These are phyloP conservation scores for Pseudonaja textilis DNA, from an alignment of 2,113 vertebrate genomes.

Conservation along the genomic window DNA sequence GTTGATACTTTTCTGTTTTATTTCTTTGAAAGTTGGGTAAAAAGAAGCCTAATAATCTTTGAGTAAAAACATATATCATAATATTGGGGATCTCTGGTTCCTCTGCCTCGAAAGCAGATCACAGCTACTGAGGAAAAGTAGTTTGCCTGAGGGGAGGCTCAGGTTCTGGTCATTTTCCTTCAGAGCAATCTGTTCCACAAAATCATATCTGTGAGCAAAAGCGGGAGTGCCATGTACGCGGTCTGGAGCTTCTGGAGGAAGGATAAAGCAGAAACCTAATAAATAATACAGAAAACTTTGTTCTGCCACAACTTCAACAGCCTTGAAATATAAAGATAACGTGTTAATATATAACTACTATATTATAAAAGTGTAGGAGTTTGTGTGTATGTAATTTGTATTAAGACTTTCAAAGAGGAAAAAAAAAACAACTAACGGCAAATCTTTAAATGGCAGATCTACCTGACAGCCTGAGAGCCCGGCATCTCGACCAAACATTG, in stretches of 20 bases:
- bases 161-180: not conserved
- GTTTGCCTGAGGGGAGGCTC: not conserved
- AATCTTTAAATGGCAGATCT: constrained; percentile 58
- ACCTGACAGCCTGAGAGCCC: constrained; percentile 89
- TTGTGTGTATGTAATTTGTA: not conserved
- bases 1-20: not conserved
- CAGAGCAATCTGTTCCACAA: not conserved
- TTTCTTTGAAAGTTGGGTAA: not conserved
- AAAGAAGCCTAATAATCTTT: not conserved
- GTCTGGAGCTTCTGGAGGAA: not conserved
- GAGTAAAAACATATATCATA: not conserved
- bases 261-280: not conserved
- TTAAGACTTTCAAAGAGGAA: not conserved
- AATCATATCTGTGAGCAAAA: not conserved
- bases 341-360: not conserved
- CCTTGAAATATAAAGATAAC: not conserved
- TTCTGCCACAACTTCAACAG: not conserved
- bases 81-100: not conserved
- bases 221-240: not conserved
- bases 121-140: not conserved
- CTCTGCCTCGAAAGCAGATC: not conserved
- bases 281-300: not conserved
- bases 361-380: not conserved
- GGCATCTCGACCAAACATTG: constrained; percentile 84
- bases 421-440: not conserved